Base-by-base conservation (phyloP, 2,113 vertebrate genomes). In the Cariama cristata region DNA sequence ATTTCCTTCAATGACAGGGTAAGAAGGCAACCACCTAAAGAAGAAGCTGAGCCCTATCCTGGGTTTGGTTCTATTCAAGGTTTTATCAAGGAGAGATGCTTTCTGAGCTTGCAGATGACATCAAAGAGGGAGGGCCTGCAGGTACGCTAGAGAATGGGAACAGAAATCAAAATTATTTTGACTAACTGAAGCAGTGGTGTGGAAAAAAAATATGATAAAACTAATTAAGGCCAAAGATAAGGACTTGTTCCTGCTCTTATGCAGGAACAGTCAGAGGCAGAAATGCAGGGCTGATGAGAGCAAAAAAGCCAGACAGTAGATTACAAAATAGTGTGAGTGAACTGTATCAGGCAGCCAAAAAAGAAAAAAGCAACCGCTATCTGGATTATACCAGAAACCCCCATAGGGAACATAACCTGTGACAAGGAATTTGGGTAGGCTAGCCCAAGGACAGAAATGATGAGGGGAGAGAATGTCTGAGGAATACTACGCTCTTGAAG, bases 161-260 rank as follows among this genome's bases (percentile, higher is more conserved):
- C 0, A 13, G 63, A 95, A 90, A 91, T 45, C 28, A 74, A 73
- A 55, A 94, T 64, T 14, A 60, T 94, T 94, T 69, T 94, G 42
- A 74, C 30, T 73, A 79, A 83, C 16, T 66, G 59, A 95, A 91
- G 84, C 52, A 80, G 23, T 58, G 40, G 10, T 69, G 19, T 52
- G 49, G 14, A 40, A 59, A 91, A 83, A 75, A 80, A 62, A 89
- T 24, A 19, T 22, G 22, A 77, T 55, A 67, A 85, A 85, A 79
- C 32, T 75, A 94, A 87, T 93, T 87, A 91, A 71, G 44, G 32
- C 4, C 24, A 85, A 95, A 87, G 72, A 93, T 67, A 90, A 81
- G 24, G 59, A 74, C 12, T 80, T 52, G 8, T 20, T 92, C 8
- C 52, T 56, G 44, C 10, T 92, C 10, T 92, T 42, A 26, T 15